Conservation (phyloP, 2,113 vertebrate species). For the Cebidichthys violaceus region DNA sequence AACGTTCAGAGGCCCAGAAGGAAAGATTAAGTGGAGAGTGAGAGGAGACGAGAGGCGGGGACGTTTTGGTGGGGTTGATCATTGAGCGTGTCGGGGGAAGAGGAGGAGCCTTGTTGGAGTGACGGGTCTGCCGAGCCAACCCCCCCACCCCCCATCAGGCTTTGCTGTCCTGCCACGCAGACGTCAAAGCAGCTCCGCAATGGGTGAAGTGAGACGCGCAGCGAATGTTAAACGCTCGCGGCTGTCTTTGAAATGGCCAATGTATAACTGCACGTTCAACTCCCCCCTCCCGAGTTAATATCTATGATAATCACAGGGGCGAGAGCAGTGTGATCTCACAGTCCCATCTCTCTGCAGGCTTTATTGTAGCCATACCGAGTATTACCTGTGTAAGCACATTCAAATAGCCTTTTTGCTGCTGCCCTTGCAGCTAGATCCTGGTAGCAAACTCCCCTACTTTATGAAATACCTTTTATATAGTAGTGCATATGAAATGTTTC, state of each 20-base stretch:
- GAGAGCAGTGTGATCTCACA: constrained; percentile 46
- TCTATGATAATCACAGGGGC: constrained; percentile 72
- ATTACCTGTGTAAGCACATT: constrained; percentile 56
- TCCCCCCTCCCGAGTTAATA: constrained; percentile 63
- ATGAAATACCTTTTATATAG: constrained; percentile 14
- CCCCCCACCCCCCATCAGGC: constrained; percentile 61
- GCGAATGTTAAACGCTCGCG: constrained; percentile 64
- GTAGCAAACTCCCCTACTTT: not conserved
- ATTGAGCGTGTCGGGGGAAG: constrained; percentile 66
- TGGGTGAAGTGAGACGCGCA: constrained; percentile 33
- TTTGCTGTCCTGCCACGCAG: constrained; percentile 40
- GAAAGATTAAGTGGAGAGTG: not conserved
- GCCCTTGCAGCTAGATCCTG: constrained; percentile 26
- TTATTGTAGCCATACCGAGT: constrained; percentile 44
- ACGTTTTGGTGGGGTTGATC: constrained; percentile 66
- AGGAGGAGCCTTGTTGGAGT: constrained; percentile 59
- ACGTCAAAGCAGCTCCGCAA: constrained; percentile 58
- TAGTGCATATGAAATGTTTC: not conserved
- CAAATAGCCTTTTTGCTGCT: constrained; percentile 38
- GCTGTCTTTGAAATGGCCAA: constrained; percentile 59
- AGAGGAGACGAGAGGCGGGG: constrained; percentile 21
- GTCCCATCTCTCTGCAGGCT: constrained; percentile 48
- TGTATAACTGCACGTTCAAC: constrained; percentile 49
- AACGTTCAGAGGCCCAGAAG: not conserved
- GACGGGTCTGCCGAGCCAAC: constrained; percentile 71